phyloP scores from a whole-genome alignment of 2,888 invertebrate genomes.

The Ectemnius continuus region DNA sequence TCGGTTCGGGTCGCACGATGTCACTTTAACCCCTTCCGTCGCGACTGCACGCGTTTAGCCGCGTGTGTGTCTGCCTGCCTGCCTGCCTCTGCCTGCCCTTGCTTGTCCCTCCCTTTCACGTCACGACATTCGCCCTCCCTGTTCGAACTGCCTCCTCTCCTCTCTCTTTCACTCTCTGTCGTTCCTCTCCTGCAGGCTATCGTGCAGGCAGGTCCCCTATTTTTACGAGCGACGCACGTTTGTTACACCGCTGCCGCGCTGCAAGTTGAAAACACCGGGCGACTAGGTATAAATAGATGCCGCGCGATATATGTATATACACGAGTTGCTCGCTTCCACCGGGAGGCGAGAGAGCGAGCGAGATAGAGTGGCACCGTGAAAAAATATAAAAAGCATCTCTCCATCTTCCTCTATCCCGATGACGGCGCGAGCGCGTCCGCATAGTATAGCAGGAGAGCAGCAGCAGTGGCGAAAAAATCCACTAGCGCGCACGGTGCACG shows the following conservation, averaged over 20 bases:
- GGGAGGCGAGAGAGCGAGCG: conserved; percentile 3
- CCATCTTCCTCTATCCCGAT: neutral
- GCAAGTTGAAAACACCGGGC: conserved; percentile 62
- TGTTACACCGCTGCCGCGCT: conserved; percentile 60
- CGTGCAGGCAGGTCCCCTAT: conserved; percentile 57
- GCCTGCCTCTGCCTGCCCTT: neutral
- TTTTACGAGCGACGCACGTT: conserved; percentile 62
- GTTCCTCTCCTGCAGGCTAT: conserved; percentile 39
- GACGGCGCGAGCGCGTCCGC: neutral
- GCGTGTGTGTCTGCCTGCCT: too few species aligned
- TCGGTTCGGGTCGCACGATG: conserved; percentile 27
- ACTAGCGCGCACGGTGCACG: conserved; percentile 7
- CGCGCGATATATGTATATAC: neutral
- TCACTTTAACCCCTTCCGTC: conserved; percentile 25
- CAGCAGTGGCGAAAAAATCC: conserved; percentile 41
- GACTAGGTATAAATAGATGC: conserved; percentile 64
- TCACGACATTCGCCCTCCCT: neutral
- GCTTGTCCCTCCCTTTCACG: conserved; percentile 4
- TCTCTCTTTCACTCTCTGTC: conserved; percentile 6
- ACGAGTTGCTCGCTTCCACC: neutral
- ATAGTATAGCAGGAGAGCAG: too few species aligned
- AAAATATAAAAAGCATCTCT: conserved; percentile 45
- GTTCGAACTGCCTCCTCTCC: neutral
- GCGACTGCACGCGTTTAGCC: too few species aligned
- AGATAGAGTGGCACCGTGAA: conserved; percentile 29